Conservation (phyloP, 2,888 invertebrate species). For the Athetis lepigone region DNA sequence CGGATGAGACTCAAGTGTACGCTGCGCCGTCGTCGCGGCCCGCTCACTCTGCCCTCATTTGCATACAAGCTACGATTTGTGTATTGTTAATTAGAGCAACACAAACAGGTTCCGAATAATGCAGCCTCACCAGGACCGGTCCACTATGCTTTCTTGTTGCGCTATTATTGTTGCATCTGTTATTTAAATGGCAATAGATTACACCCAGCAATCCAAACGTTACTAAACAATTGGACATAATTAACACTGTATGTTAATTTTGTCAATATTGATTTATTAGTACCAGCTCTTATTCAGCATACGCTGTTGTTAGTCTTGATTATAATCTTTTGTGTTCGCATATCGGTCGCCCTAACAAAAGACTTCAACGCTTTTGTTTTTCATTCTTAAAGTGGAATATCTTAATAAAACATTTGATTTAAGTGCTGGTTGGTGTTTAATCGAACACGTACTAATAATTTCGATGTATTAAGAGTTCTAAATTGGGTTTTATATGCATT, state of each 20-base stretch:
- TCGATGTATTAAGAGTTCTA: background rate
- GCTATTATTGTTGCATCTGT: slow-evolving; percentile 88
- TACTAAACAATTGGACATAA: slow-evolving; percentile 85
- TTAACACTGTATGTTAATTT: slow-evolving; percentile 86
- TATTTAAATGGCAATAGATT: slow-evolving; percentile 89
- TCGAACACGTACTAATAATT: slow-evolving; percentile 5
- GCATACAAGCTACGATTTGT: slow-evolving; percentile 90
- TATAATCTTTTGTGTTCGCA: slow-evolving; percentile 46
- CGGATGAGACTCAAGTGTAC: slow-evolving; percentile 68
- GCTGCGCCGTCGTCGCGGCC: slow-evolving; percentile 61
- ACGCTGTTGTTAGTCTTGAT: slow-evolving; percentile 47
- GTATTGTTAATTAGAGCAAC: slow-evolving; percentile 90
- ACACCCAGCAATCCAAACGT: slow-evolving; percentile 74
- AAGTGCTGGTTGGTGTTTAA: slow-evolving; percentile 14
- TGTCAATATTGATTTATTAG: slow-evolving; percentile 79
- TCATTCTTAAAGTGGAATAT: slow-evolving; percentile 23
- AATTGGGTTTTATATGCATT: background rate
- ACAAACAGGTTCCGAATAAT: slow-evolving; percentile 86
- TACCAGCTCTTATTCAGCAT: slow-evolving; percentile 46
- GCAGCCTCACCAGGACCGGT: slow-evolving; percentile 75
- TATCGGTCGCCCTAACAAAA: slow-evolving; percentile 69
- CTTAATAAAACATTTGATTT: slow-evolving; percentile 20
- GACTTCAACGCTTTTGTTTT: slow-evolving; percentile 71
- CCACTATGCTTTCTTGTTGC: slow-evolving; percentile 81
- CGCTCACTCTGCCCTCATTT: slow-evolving; percentile 81